phyloP scores from a whole-genome alignment of 30 jellyfish, hydroid and myxozoan genomes.

The Pelagia noctiluca region DNA sequence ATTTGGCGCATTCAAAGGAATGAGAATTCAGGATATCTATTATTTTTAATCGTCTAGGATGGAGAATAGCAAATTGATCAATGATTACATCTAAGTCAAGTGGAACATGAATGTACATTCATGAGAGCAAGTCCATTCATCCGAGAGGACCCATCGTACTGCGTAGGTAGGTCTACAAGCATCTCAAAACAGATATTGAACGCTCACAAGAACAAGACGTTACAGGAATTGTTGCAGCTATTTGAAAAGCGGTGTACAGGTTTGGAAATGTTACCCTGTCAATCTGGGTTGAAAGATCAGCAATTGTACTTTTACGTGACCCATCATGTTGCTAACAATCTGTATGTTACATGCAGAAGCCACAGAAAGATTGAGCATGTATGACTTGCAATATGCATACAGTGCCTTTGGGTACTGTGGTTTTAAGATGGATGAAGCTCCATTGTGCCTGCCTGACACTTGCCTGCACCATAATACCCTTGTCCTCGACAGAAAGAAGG shows the following conservation, averaged over 20 bases:
- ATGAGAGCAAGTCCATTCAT: conserved; percentile 56
- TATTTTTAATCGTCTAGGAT: conserved; percentile 28
- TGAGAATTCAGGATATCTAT: conserved; percentile 27
- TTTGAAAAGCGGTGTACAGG: conserved; percentile 43
- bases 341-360: conserved; percentile 36
- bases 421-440: conserved; percentile 27
- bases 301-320: neutral
- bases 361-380: conserved; percentile 35
- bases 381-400: conserved; percentile 47
- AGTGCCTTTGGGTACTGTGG: conserved; percentile 37
- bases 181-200: conserved; percentile 46
- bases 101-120: conserved; percentile 13
- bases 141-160: conserved; percentile 41
- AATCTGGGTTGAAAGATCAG: conserved; percentile 33
- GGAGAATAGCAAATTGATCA: conserved; percentile 27
- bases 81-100: conserved; percentile 8
- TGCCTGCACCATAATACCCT: conserved; percentile 60
- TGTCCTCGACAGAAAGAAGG: conserved; percentile 23
- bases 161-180: conserved; percentile 50
- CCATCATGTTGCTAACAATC: conserved; percentile 21
- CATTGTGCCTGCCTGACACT: conserved; percentile 44
- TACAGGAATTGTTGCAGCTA: conserved; percentile 66
- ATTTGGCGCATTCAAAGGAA: no score
- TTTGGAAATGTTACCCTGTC: conserved; percentile 60
- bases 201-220: conserved; percentile 69